Conservation (phyloP, 2,888 invertebrate genomes). For the Tanypteryx hageni region DNA sequence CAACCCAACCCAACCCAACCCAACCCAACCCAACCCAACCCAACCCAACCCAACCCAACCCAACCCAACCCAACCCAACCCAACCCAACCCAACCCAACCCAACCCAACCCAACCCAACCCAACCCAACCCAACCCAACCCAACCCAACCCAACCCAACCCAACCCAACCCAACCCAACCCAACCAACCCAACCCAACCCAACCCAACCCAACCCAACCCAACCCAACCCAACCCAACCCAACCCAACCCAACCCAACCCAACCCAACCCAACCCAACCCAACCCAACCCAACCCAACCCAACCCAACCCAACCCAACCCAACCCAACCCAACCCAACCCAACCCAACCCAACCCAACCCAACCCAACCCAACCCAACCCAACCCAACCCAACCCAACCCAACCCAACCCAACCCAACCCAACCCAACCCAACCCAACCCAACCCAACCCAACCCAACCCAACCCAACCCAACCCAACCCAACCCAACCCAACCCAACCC, state of each 20-base stretch:
- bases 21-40: slow-evolving; percentile 42
- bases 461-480: slow-evolving; percentile 48
- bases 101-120: slow-evolving; percentile 42
- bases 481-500: slow-evolving; percentile 48
- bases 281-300: slow-evolving; percentile 48
- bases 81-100: slow-evolving; percentile 42
- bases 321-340: slow-evolving; percentile 48
- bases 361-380: slow-evolving; percentile 48
- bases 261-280: slow-evolving; percentile 43
- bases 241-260: slow-evolving; percentile 30
- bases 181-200: slow-evolving; percentile 27
- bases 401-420: slow-evolving; percentile 48
- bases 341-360: slow-evolving; percentile 48
- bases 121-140: slow-evolving; percentile 40
- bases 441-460: slow-evolving; percentile 48
- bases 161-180: slow-evolving; percentile 27
- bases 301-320: slow-evolving; percentile 48
- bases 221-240: slow-evolving; percentile 27
- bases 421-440: slow-evolving; percentile 48
- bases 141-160: slow-evolving; percentile 27
- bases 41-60: slow-evolving; percentile 42
- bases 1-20: too few species aligned
- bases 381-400: slow-evolving; percentile 48
- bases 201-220: slow-evolving; percentile 27
- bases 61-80: slow-evolving; percentile 42